A percentile compares a stretch with the other conserved stretches of the same genome.
These are phyloP conservation scores for Euzetes globulus DNA, from an alignment of 2,888 invertebrate species.

Conservation along the genomic window DNA sequence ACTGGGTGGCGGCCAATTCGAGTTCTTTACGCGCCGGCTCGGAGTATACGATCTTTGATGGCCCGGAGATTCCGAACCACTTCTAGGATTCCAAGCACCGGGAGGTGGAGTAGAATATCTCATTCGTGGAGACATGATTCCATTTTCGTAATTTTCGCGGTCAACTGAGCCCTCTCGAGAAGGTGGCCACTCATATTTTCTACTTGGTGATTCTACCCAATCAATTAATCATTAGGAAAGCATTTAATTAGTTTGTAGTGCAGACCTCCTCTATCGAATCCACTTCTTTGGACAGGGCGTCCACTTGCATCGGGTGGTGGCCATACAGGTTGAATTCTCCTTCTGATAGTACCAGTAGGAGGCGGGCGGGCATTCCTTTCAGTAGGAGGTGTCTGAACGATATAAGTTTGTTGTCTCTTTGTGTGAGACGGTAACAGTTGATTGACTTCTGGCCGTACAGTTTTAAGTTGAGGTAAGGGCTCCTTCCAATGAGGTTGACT, in stretches of 20 bases:
- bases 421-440: conserved; percentile 35
- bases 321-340: conserved; percentile 30
- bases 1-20: conserved; percentile 39
- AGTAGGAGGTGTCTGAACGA: conserved; percentile 35
- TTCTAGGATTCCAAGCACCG: conserved; percentile 3
- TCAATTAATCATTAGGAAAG: not conserved
- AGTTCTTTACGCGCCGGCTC: conserved; percentile 35
- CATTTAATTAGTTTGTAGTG: not conserved
- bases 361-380: conserved; percentile 30
- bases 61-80: conserved; percentile 2
- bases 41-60: not conserved
- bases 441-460: conserved; percentile 6
- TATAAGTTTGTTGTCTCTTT: conserved; percentile 35
- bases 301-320: conserved; percentile 23
- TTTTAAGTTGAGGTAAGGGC: conserved; percentile 20
- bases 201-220: conserved; percentile 28
- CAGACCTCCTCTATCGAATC: conserved; percentile 31
- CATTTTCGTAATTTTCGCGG: conserved; percentile 12
- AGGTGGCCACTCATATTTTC: conserved; percentile 29
- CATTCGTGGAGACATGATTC: conserved; percentile 5
- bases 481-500: conserved; percentile 28
- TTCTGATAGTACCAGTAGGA: conserved; percentile 5
- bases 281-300: not conserved
- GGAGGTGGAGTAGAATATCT: conserved; percentile 17
- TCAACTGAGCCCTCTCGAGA: conserved; percentile 13